These are phyloP conservation scores for Hydrozoanthus tunicans DNA, from an alignment of 64 coral and sea anemone species.

Conservation along the genomic window DNA sequence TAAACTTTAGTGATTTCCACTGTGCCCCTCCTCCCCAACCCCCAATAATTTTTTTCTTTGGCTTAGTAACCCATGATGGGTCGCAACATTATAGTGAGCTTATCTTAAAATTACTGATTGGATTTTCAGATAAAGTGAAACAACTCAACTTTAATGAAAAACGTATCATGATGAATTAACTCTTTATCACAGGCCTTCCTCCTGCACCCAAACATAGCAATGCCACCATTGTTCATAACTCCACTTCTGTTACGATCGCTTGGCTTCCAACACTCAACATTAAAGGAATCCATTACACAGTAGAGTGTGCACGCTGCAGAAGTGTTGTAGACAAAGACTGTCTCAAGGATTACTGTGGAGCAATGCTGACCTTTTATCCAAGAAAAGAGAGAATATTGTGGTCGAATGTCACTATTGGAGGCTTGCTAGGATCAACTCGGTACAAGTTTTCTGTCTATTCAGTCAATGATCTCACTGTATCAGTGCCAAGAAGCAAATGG, in stretches of 20 bases:
- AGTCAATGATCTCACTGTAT: constrained; percentile 5
- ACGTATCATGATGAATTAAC: not conserved
- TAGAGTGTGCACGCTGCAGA: constrained; percentile 8
- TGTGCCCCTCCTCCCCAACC: no score
- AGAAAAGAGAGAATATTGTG: constrained; percentile 7
- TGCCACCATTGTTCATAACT: constrained; percentile 32
- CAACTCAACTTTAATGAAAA: no score
- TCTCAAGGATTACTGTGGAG: not conserved
- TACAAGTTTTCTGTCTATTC: constrained; percentile 51
- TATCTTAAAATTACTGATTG: no score
- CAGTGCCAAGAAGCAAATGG: constrained; percentile 15
- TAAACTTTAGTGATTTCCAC: no score
- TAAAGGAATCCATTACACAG: not conserved
- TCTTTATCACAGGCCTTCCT: constrained; percentile 16
- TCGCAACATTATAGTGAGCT: no score
- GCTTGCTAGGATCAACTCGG: not conserved
- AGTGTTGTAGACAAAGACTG: constrained; percentile 20
- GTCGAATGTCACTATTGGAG: constrained; percentile 28
- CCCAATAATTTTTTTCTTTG: no score
- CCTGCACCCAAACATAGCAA: constrained; percentile 6
- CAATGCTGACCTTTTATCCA: constrained; percentile 16
- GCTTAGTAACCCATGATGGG: no score
- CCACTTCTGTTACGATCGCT: constrained; percentile 25
- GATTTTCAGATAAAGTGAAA: no score
- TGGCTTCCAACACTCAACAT: constrained; percentile 17